phyloP scores from a whole-genome alignment of 2,888 invertebrate species.

The Acholoe squamosa region DNA sequence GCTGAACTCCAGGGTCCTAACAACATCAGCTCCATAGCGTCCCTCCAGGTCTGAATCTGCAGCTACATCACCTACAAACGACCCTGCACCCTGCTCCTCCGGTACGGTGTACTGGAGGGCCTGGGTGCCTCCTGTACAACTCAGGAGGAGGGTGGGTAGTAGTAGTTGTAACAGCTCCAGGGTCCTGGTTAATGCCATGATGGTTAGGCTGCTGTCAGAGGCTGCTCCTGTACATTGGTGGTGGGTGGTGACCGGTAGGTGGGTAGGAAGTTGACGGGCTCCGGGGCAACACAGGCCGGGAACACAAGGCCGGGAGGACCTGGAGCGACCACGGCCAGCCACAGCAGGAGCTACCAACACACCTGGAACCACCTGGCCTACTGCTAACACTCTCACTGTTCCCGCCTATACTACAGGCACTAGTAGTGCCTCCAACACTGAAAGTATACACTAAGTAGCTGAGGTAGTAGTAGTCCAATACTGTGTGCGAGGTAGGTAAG shows the following conservation, averaged over 20 bases:
- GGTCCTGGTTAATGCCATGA: neutral
- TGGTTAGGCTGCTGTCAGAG: neutral
- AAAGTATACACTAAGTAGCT: no score
- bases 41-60: conserved; percentile 31
- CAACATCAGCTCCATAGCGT: neutral
- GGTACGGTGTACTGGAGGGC: conserved; percentile 51
- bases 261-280: neutral
- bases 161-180: neutral
- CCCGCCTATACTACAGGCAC: no score
- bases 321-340: no score
- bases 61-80: conserved; percentile 35
- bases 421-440: no score
- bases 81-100: conserved; percentile 42
- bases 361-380: no score
- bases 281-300: neutral
- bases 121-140: neutral
- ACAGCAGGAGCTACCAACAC: neutral
- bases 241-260: neutral
- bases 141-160: neutral
- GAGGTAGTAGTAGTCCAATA: no score
- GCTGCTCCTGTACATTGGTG: neutral
- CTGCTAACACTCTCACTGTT: no score
- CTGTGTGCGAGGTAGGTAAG: no score
- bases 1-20: conserved; percentile 33
- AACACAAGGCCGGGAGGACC: no score